phyloP scores from a whole-genome alignment of 2,113 vertebrate genomes.

The Engystomops pustulosus region DNA sequence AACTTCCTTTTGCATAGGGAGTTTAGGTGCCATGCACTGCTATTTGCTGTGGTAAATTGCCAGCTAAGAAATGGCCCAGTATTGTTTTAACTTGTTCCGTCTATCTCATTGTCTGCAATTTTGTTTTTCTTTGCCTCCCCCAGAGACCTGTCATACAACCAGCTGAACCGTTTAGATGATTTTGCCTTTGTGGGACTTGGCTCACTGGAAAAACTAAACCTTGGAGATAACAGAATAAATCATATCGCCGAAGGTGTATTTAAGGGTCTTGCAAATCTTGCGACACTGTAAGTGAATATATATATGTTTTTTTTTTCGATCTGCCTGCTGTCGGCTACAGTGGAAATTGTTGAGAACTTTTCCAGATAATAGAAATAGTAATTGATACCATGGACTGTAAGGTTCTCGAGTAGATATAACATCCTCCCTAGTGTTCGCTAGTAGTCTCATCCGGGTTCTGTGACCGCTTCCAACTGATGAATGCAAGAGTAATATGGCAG shows the following conservation, averaged over 20 bases:
- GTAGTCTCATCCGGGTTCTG: too few relatives aligned
- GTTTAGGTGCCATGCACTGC: neutral
- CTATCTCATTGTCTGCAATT: neutral
- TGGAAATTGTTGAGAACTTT: too few relatives aligned
- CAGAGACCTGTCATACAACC: constrained; percentile 93
- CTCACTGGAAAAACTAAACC: constrained; percentile 86
- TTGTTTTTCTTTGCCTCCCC: constrained; percentile 55
- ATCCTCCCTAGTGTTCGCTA: too few relatives aligned
- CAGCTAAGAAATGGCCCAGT: neutral
- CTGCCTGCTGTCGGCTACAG: neutral
- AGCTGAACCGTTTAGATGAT: constrained; percentile 91
- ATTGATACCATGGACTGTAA: too few relatives aligned
- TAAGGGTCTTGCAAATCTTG: constrained; percentile 83
- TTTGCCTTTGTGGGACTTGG: constrained; percentile 87
- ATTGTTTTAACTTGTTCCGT: constrained; percentile 1
- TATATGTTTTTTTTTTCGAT: neutral
- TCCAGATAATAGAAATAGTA: too few relatives aligned
- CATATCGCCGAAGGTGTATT: constrained; percentile 94
- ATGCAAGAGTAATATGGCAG: too few relatives aligned
- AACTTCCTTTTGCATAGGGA: neutral
- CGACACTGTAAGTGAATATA: constrained; percentile 83
- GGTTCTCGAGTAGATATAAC: too few relatives aligned
- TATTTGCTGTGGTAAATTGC: neutral
- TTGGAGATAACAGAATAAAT: constrained; percentile 90
- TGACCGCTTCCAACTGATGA: too few relatives aligned